These are phyloP conservation scores for Ceyx erithaca DNA, from an alignment of 2,797 vertebrate genomes.

Conservation along the genomic window DNA sequence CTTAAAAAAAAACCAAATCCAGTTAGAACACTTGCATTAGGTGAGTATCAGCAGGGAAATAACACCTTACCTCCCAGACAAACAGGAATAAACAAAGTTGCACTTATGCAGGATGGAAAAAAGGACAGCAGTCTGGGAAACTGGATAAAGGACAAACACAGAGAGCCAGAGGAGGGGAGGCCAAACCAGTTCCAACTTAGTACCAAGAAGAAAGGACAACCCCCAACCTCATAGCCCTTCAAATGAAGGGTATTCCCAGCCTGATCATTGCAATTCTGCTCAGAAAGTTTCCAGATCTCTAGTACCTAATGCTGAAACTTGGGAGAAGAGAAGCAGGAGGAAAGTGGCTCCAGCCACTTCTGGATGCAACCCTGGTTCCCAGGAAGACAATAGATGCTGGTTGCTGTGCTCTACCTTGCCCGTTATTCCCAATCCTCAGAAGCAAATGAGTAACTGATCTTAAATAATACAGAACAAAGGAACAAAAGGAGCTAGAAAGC, in stretches of 20 bases:
- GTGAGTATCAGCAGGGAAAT: neutral
- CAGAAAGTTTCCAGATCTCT: neutral
- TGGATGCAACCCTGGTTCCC: neutral
- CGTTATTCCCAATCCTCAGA: constrained; percentile 13
- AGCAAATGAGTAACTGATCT: constrained; percentile 42
- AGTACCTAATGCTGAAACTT: neutral
- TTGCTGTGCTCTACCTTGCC: constrained; percentile 6
- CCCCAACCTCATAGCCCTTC: neutral
- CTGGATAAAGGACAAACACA: neutral
- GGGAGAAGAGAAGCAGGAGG: neutral
- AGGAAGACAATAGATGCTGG: neutral
- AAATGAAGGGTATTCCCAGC: neutral
- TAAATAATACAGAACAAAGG: constrained; percentile 55
- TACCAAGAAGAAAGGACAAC: neutral
- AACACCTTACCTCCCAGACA: neutral
- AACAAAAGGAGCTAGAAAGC: constrained; percentile 45
- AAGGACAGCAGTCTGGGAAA: neutral
- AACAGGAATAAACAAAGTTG: neutral
- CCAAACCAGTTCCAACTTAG: fast-evolving
- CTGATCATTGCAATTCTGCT: neutral
- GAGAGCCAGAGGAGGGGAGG: neutral
- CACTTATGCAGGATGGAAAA: neutral
- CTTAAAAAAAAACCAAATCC: neutral
- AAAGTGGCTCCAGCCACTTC: neutral
- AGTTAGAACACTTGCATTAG: neutral